Evolutionary conservation across 2,797 vertebrate genomes (phyloP), one percentile per base, ranked within the genome.

Genomic region (Megaceryle alcyon): DNA sequence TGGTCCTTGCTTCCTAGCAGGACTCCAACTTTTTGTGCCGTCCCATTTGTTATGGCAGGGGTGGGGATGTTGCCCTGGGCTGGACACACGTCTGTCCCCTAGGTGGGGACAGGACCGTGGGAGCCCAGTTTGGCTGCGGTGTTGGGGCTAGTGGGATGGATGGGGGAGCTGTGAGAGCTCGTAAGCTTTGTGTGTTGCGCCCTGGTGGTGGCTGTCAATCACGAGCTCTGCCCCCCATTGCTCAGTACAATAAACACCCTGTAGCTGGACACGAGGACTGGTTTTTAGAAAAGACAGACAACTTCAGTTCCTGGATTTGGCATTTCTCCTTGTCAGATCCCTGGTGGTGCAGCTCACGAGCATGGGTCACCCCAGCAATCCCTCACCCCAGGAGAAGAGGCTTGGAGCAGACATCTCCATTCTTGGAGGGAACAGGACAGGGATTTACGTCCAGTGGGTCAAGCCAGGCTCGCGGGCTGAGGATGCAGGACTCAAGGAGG

Each of bases 401-500:
- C 97, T 99, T 0, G 98, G 98, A 3, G 96, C 98, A 51, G 98
- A 98, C 57, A 97, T 99, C 78, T 98, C 98, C 0, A 98, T 99
- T 54, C 88, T 98, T 10, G 99, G 99, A 57, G 99, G 99, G 63
- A 99, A 99, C 97, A 97, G 71, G 84, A 98, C 98, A 0, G 99
- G 99, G 83, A 97, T 99, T 93, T 99, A 99, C 21, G 97, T 99
- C 65, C 97, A 97, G 31, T 95, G 95, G 94, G 95, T 91, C 35
- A 93, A 92, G 61, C 96, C 92, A 33, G 75, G 96, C 60, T 93
- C 96, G 13, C 49, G 0, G 12, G 90, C 70, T 0, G 93, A 94
- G 77, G 83, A 63, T 8, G 28, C 64, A 75, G 96, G 97, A 41
- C 92, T 95, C 37, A 86, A 33, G 80, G 95, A 96, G 76, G 95